phyloP scores from a whole-genome alignment of 2,888 invertebrate species.

The Melolontha melolontha region DNA sequence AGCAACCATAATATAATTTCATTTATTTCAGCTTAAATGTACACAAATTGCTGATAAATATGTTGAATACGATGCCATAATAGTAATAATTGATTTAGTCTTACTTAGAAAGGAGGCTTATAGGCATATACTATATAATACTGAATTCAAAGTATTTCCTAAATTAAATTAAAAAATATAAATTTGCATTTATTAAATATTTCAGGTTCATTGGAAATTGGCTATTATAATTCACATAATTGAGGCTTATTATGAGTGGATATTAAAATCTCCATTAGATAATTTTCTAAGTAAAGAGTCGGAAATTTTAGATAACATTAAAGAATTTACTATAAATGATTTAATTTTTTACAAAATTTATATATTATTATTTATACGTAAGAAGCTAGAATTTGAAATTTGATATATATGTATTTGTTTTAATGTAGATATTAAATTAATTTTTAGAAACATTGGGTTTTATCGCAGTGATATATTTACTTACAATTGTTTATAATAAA shows the following conservation, averaged over 20 bases:
- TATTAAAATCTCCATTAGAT: constrained; percentile 54
- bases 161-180: background rate
- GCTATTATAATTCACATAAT: constrained; percentile 81
- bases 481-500: constrained; percentile 40
- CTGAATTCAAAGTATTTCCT: constrained; percentile 77
- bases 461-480: constrained; percentile 33
- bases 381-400: constrained; percentile 3
- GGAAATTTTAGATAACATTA: constrained; percentile 24
- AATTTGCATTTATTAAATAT: constrained; percentile 31
- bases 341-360: constrained; percentile 40
- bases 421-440: background rate
- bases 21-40: constrained; percentile 76
- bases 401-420: background rate
- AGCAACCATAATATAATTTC: background rate
- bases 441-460: constrained; percentile 40
- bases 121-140: constrained; percentile 87
- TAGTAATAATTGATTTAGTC: constrained; percentile 87
- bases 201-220: constrained; percentile 73
- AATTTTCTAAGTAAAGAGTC: constrained; percentile 10
- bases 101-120: constrained; percentile 85
- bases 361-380: constrained; percentile 38
- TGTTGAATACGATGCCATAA: constrained; percentile 90
- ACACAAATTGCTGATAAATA: constrained; percentile 86
- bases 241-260: constrained; percentile 84
- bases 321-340: constrained; percentile 39